Evolutionary conservation across 92 coral and sea anemone species (phyloP).

Genomic region (Epizoanthus rinbou): DNA sequence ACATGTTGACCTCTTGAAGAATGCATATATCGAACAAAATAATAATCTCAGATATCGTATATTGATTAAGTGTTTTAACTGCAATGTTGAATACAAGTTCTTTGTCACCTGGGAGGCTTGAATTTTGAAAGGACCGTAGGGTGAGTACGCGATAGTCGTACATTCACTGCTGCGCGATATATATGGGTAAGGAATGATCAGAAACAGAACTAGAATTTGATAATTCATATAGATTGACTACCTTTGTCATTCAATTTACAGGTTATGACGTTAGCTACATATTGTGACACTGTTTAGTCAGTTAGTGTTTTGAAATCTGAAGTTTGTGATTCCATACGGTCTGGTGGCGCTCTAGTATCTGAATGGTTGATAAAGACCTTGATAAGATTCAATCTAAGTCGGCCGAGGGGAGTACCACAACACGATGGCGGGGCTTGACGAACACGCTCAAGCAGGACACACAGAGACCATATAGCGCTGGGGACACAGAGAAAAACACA

Average conservation of each 20-base stretch:
- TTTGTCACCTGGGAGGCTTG: not conserved
- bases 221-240: not conserved
- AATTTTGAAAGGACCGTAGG: not conserved
- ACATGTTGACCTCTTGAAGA: conserved; percentile 7
- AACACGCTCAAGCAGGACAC: conserved; percentile 15
- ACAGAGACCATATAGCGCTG: conserved; percentile 1
- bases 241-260: not conserved
- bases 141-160: no score
- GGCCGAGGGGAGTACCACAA: not conserved
- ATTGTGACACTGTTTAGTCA: not conserved
- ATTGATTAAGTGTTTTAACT: not conserved
- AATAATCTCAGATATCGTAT: not conserved
- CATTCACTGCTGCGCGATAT: no score
- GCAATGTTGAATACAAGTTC: not conserved
- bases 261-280: not conserved
- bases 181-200: no score
- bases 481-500: conserved; percentile 14
- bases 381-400: not conserved
- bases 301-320: not conserved
- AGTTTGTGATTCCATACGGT: not conserved
- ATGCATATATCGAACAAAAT: not conserved
- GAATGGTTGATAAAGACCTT: conserved; percentile 29
- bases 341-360: not conserved
- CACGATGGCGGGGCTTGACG: conserved; percentile 35
- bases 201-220: not conserved